Evolutionary conservation across 1,140 invertebrate genomes (phyloP).

Genomic region (Drosophila subobscura): DNA sequence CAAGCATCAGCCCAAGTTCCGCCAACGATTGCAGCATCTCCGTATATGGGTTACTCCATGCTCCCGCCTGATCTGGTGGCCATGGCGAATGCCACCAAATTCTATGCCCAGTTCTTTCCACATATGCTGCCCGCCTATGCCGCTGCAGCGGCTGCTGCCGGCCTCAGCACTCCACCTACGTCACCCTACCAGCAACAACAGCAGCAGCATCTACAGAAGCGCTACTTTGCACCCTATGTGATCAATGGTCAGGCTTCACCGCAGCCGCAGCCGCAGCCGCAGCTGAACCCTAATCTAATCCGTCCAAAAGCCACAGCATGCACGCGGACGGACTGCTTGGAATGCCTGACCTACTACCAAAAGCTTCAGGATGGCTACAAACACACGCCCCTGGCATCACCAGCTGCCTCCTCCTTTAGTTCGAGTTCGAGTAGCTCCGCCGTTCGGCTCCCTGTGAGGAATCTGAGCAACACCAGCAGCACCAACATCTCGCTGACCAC

Average conservation of each 20-base stretch:
- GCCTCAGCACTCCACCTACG: slow-evolving; percentile 60
- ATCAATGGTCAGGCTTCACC: slow-evolving; percentile 50
- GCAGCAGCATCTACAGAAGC: slow-evolving; percentile 56
- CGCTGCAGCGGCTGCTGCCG: slow-evolving; percentile 61
- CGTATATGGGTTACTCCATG: slow-evolving; percentile 55
- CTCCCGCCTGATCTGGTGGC: slow-evolving; percentile 66
- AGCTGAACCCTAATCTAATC: neutral
- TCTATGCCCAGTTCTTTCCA: slow-evolving; percentile 80
- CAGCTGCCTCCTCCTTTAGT: slow-evolving; percentile 65
- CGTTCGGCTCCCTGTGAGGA: slow-evolving; percentile 20
- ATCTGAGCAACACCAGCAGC: slow-evolving; percentile 25
- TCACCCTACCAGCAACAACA: slow-evolving; percentile 59
- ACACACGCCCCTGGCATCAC: slow-evolving; percentile 57
- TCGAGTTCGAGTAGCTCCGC: slow-evolving; percentile 51
- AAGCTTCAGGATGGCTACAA: slow-evolving; percentile 51
- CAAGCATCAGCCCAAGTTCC: slow-evolving; percentile 4
- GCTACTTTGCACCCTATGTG: slow-evolving; percentile 77
- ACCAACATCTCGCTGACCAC: slow-evolving; percentile 70
- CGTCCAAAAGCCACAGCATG: slow-evolving; percentile 36
- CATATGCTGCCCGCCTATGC: slow-evolving; percentile 71
- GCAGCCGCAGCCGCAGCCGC: slow-evolving; percentile 11
- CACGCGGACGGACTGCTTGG: slow-evolving; percentile 58
- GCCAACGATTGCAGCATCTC: neutral
- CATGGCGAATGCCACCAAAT: slow-evolving; percentile 78
- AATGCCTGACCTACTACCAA: slow-evolving; percentile 72